Conservation (phyloP, 2,888 invertebrate genomes). For the Noctua fimbriata region DNA sequence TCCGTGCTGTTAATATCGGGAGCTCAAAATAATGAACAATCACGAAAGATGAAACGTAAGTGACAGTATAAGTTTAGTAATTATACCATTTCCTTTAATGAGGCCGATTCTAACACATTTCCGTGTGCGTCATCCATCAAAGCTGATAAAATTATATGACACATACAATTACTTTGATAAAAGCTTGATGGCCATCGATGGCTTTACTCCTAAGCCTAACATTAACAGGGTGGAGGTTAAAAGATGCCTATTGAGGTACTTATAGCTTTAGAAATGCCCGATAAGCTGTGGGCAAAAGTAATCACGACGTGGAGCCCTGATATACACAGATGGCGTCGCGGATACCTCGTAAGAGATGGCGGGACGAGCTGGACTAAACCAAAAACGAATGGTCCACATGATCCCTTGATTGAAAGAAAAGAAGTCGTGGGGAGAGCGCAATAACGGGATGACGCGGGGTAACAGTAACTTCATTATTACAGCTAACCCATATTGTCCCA, state of each 20-base stretch:
- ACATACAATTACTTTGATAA: constrained; percentile 10
- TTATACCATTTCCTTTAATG: background rate
- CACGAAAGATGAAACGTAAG: no score
- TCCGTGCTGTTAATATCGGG: no score
- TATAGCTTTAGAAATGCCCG: background rate
- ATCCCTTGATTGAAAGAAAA: background rate
- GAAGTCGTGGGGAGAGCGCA: background rate
- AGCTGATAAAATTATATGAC: constrained; percentile 15
- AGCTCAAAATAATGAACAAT: no score
- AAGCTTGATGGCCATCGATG: background rate
- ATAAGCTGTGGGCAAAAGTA: background rate
- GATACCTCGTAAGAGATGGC: background rate
- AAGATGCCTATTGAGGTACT: background rate
- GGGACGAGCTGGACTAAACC: background rate
- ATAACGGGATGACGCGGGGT: background rate
- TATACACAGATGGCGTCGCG: background rate
- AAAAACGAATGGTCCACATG: background rate
- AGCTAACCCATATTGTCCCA: no score
- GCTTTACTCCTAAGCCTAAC: background rate
- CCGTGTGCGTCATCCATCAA: constrained; percentile 11
- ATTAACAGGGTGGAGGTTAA: background rate
- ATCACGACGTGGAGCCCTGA: background rate
- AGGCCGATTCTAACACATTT: background rate
- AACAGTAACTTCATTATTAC: background rate
- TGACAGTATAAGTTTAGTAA: no score